These are phyloP conservation scores for Polymixis flavicincta DNA, from an alignment of 2,888 invertebrate genomes.

Conservation along the genomic window DNA sequence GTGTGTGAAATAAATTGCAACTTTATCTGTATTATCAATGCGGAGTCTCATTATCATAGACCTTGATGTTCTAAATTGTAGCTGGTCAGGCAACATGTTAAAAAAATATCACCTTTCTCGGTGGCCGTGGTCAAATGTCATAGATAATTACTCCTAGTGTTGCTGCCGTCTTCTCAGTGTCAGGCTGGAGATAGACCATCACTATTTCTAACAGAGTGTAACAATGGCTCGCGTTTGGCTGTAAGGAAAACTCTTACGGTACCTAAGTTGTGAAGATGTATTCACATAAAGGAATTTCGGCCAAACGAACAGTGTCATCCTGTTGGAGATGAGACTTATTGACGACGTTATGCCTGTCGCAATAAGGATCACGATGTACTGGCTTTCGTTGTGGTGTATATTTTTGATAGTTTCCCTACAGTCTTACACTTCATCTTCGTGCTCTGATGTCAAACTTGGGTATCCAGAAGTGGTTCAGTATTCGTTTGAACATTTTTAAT, in stretches of 20 bases:
- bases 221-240: not conserved
- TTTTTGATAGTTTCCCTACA: not conserved
- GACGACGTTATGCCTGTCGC: no score
- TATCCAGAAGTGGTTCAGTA: not conserved
- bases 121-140: conserved; percentile 40
- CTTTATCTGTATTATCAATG: conserved; percentile 8
- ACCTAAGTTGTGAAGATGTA: not conserved
- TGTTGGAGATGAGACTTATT: not conserved
- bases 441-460: not conserved
- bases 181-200: not conserved
- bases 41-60: conserved; percentile 21
- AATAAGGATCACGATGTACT: not conserved
- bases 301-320: not conserved
- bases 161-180: not conserved
- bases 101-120: conserved; percentile 18
- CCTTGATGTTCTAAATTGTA: conserved; percentile 29
- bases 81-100: conserved; percentile 12
- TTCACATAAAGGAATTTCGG: not conserved
- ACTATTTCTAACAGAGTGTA: not conserved
- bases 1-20: conserved; percentile 6
- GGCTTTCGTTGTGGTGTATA: not conserved
- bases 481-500: not conserved
- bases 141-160: conserved; percentile 1
- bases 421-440: not conserved
- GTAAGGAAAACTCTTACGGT: not conserved